Conservation (phyloP, 1,140 invertebrate genomes). For the Drosophila sechellia region DNA sequence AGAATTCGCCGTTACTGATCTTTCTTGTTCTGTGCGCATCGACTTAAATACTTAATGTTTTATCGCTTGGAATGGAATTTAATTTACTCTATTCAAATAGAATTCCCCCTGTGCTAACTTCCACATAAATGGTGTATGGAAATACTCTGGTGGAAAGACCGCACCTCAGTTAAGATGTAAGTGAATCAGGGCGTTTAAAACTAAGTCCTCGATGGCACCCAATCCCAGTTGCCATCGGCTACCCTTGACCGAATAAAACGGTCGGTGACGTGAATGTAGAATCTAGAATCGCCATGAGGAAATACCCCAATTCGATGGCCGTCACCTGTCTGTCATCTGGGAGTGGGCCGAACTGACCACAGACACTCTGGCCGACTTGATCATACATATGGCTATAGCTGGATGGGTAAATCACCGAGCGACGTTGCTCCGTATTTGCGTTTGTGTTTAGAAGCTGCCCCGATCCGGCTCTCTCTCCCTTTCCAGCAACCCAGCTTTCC, state of each 20-base stretch:
- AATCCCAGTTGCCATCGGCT: too few relatives aligned
- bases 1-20: background rate
- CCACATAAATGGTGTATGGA: background rate
- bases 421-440: constrained; percentile 17
- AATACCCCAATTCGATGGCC: constrained; percentile 12
- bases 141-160: background rate
- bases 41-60: background rate
- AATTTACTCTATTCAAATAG: background rate
- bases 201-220: background rate
- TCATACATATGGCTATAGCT: too few relatives aligned
- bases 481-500: background rate
- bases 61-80: background rate
- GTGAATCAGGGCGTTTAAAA: background rate
- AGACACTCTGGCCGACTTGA: constrained; percentile 42
- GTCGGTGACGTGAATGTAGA: background rate
- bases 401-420: constrained; percentile 31
- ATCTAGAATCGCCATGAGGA: constrained; percentile 6
- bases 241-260: constrained; percentile 1
- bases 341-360: constrained; percentile 59
- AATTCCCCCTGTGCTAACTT: background rate
- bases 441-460: constrained; percentile 16
- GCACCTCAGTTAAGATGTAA: background rate
- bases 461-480: background rate
- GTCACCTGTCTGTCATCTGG: constrained; percentile 4
- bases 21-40: background rate